Conservation (phyloP, 2,113 vertebrate species). For the Calonectris borealis region DNA sequence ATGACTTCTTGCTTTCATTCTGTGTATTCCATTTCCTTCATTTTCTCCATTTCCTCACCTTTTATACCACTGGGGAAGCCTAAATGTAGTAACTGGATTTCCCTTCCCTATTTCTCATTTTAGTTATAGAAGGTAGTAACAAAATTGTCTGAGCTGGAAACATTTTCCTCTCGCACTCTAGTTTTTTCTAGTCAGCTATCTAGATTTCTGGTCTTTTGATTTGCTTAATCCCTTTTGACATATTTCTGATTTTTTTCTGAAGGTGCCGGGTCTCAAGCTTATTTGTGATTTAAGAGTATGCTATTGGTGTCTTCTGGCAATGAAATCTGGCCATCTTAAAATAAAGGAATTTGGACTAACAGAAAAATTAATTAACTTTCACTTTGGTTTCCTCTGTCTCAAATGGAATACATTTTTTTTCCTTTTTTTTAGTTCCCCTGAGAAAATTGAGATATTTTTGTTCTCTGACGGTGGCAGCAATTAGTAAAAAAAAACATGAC, state of each 20-base stretch:
- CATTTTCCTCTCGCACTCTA: neutral
- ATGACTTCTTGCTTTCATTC: neutral
- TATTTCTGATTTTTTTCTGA: neutral
- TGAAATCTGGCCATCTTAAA: neutral
- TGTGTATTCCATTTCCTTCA: neutral
- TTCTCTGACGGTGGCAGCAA: neutral
- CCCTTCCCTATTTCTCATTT: neutral
- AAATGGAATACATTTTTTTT: neutral
- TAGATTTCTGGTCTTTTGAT: neutral
- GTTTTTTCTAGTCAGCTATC: neutral
- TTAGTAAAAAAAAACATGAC: neutral
- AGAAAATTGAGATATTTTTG: neutral
- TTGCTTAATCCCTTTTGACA: neutral
- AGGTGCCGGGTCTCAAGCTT: neutral
- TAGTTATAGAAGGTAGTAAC: neutral
- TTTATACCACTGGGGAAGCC: neutral
- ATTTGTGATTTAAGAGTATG: neutral
- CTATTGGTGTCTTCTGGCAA: neutral
- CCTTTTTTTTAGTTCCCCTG: neutral
- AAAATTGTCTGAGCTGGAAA: neutral
- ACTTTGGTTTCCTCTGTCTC: neutral
- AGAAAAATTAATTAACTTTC: neutral
- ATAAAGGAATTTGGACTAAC: neutral
- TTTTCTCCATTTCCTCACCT: neutral
- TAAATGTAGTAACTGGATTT: neutral